Conservation (phyloP, 1,140 invertebrate species). For the Macrocentrus cingulum region DNA sequence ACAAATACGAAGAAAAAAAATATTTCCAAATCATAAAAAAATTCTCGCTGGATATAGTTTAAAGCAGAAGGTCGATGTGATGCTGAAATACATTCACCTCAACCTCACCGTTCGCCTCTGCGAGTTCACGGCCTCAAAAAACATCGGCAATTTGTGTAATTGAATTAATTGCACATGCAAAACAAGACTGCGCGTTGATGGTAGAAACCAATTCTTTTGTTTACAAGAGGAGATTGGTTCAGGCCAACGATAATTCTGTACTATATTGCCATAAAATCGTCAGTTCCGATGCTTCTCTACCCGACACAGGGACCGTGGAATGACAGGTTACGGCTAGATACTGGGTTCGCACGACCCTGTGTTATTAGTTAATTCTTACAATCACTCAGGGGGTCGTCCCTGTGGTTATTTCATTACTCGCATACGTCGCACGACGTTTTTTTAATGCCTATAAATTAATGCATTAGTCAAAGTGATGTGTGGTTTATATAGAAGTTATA, state of each 20-base stretch:
- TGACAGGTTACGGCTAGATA: constrained; percentile 46
- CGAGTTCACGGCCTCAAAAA: constrained; percentile 8
- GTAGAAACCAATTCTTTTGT: constrained; percentile 43
- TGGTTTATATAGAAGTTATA: too few relatives aligned
- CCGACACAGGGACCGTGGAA: constrained; percentile 43
- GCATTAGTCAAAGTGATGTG: too few relatives aligned
- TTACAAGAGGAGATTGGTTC: too few relatives aligned
- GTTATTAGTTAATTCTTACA: constrained; percentile 42
- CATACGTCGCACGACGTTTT: too few relatives aligned
- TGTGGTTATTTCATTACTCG: constrained; percentile 7
- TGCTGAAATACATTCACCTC: constrained; percentile 11
- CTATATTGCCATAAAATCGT: too few relatives aligned
- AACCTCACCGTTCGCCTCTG: constrained; percentile 10
- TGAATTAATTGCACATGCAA: constrained; percentile 36
- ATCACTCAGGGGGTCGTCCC: constrained; percentile 16
- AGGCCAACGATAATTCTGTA: too few relatives aligned
- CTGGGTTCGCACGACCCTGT: constrained; percentile 48
- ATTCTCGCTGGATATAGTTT: too few relatives aligned
- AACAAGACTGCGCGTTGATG: constrained; percentile 28
- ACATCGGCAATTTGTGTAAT: constrained; percentile 24
- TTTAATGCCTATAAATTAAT: too few relatives aligned
- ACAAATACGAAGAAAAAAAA: too few relatives aligned
- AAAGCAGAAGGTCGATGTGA: too few relatives aligned
- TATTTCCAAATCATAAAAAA: too few relatives aligned
- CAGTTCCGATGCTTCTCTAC: too few relatives aligned